Conservation (phyloP, 2,797 vertebrate species). For the Alcedo atthis region DNA sequence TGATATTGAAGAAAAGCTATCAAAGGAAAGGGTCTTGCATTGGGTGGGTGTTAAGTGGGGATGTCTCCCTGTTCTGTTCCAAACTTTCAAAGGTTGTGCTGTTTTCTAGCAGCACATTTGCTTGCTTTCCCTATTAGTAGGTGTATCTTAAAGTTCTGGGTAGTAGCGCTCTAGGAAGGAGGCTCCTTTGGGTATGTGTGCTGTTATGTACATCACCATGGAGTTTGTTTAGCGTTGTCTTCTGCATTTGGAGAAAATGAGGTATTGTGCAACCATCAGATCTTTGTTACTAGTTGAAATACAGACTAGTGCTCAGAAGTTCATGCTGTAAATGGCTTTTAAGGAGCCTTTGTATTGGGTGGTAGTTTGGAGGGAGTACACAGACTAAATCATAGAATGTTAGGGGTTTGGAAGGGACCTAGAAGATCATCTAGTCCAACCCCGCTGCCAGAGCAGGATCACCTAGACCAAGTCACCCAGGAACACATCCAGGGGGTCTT, state of each 20-base stretch:
- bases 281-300: not conserved
- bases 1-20: not conserved
- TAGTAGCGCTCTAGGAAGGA: not conserved
- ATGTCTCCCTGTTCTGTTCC: not conserved
- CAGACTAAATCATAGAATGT: not conserved
- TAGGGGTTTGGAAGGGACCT: too few species aligned
- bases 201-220: accelerated
- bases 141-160: not conserved
- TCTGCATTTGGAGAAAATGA: not conserved
- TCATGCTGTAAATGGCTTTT: accelerated
- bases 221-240: not conserved
- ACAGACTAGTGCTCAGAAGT: not conserved
- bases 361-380: accelerated
- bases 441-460: too few species aligned
- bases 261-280: not conserved
- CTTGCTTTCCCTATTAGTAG: accelerated
- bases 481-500: too few species aligned
- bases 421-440: too few species aligned
- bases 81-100: not conserved
- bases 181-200: not conserved
- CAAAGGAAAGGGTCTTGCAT: not conserved
- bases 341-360: not conserved
- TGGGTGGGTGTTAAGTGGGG: not conserved
- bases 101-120: not conserved
- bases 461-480: too few species aligned